Evolutionary conservation across 2,797 vertebrate species (phyloP).

Genomic region (Eulemur coronatus): DNA sequence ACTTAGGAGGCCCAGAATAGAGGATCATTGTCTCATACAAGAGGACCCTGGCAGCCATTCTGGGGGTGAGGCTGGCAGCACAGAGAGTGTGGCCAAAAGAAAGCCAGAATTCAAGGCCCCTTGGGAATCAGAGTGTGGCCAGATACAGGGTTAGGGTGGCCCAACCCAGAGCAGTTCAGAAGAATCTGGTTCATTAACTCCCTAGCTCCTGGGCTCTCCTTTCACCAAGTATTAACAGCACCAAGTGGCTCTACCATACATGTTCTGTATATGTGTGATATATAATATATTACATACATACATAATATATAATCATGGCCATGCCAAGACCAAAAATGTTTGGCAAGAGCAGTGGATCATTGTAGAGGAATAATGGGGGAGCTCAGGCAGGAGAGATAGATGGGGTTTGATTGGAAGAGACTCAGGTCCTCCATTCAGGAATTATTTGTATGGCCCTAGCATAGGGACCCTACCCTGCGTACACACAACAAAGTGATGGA

Average conservation of each 20-base stretch:
- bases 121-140: not conserved
- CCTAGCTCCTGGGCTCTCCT: not conserved
- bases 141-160: not conserved
- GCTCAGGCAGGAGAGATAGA: not conserved
- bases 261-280: not conserved
- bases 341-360: not conserved
- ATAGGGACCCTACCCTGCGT: not conserved
- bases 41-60: not conserved
- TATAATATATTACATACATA: not conserved
- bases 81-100: not conserved
- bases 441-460: not conserved
- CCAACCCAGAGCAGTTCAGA: not conserved
- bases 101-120: not conserved
- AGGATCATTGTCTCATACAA: not conserved
- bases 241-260: not conserved
- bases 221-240: slow-evolving; percentile 5
- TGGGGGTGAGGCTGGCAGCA: not conserved
- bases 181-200: not conserved
- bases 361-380: not conserved
- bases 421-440: not conserved
- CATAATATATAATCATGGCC: not conserved
- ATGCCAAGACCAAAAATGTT: not conserved
- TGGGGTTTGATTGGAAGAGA: not conserved
- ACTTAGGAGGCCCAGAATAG: not conserved
- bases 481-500: not conserved